Base-by-base conservation (phyloP, 2,113 vertebrate genomes). In the Coracopsis vasa region DNA sequence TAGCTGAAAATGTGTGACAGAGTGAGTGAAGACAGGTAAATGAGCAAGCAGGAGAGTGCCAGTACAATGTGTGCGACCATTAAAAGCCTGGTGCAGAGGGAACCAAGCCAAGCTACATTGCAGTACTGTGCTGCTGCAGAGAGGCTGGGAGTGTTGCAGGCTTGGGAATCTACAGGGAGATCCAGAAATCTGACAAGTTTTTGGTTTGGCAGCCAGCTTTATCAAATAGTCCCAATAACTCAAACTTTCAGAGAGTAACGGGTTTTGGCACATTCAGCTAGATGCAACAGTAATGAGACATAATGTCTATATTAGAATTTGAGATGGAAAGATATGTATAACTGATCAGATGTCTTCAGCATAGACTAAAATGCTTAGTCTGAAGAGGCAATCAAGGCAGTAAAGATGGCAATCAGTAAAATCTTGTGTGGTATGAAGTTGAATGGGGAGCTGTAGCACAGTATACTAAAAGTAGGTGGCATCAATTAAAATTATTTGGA, bases 71-170 rank as follows among this genome's bases (percentile, higher is more conserved):
- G 5, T 16, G 29, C 13, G 58, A 42, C 51, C 53, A 24, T 11
- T 18, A 33, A 48, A 35, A 64, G 9, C 29, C 29, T 15, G 16
- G 10, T 24, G 9, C 5, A 17, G 41, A 61, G 20, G 10, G 24
- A 70, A 44, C 20, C 45, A 62, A 20, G 16, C 35, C 0, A 0
- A 69, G n/a, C 56, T 69, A 44, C 31, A 25, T 3, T 6, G 10
- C 45, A 23, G 27, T 39, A 6, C 31, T 37, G 29, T 41, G 37
- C 27, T 70, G 37, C 45, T 71, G 45, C 3, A 1, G 24, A 39
- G 27, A 77, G 18, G 19, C 53, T 77, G 58, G 44, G 29, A 80
- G 29, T 6, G 0, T 19, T 70, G 7, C 27, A 61, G 80, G 16
- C 45, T 66, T 66, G 24, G n/a, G 29, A 17, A 67, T 58, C 37